A percentile compares a stretch with the other conserved stretches of the same genome.
Evolutionary conservation across 2,888 invertebrate genomes (phyloP).

Genomic region (Nomada lathburiana): DNA sequence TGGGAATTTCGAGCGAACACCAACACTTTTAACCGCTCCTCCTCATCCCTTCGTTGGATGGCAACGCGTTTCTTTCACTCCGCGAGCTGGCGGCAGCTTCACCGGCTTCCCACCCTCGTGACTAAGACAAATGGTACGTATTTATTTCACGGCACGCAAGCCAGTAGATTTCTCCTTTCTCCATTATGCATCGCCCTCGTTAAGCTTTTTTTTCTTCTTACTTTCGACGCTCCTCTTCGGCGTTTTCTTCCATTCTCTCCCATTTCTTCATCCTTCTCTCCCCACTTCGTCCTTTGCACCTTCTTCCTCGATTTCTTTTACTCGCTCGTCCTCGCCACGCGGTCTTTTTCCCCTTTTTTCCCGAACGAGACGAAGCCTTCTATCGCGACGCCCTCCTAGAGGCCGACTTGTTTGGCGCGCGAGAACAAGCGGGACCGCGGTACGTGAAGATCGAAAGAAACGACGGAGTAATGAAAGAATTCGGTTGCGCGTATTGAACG

Average conservation of each 20-base stretch:
- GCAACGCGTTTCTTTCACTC: constrained; percentile 50
- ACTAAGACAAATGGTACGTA: constrained; percentile 79
- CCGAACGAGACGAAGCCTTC: constrained; percentile 9
- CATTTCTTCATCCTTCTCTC: background rate
- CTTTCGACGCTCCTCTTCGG: constrained; percentile 40
- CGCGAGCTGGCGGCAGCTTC: constrained; percentile 27
- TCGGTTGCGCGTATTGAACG: constrained; percentile 58
- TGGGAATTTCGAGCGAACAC: constrained; percentile 49
- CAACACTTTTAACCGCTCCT: constrained; percentile 35
- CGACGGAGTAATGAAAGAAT: constrained; percentile 61
- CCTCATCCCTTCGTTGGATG: background rate
- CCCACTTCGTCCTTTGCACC: background rate
- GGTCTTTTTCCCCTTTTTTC: constrained; percentile 27
- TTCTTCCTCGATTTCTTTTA: constrained; percentile 9
- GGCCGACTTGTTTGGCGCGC: constrained; percentile 10
- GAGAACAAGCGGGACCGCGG: constrained; percentile 26
- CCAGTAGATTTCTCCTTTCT: constrained; percentile 74
- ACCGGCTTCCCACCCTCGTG: constrained; percentile 58
- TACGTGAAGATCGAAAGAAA: constrained; percentile 26
- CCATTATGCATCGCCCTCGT: constrained; percentile 74
- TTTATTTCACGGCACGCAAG: constrained; percentile 75
- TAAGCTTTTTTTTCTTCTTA: constrained; percentile 66
- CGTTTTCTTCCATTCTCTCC: constrained; percentile 6
- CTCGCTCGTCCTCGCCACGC: constrained; percentile 16
- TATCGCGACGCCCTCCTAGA: constrained; percentile 22